A percentile compares a stretch with the other conserved stretches of the same genome.
These are phyloP conservation scores for Centropristis striata DNA, from an alignment of 2,113 vertebrate species.

Conservation along the genomic window DNA sequence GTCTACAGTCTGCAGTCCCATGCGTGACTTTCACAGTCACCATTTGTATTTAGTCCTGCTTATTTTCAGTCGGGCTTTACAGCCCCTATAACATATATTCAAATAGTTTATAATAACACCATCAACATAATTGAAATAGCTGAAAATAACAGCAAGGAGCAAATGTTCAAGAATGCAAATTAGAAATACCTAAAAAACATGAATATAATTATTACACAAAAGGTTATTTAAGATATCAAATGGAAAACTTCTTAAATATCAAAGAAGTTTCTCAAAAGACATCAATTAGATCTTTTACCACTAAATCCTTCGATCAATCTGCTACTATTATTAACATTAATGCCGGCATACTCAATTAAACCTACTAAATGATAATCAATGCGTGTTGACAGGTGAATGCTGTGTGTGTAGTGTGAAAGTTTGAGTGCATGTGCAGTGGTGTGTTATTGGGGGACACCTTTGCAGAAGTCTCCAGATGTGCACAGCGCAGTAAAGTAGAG, in stretches of 20 bases:
- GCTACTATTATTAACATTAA: neutral
- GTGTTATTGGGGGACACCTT: constrained; percentile 85
- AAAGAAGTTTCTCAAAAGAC: no score
- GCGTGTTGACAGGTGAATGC: neutral
- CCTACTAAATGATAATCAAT: no score
- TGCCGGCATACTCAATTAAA: neutral
- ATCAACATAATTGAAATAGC: neutral
- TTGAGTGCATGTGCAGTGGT: neutral
- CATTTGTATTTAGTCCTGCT: neutral
- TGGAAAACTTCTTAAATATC: no score
- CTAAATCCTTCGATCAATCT: no score
- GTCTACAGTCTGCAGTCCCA: neutral
- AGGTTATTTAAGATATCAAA: no score
- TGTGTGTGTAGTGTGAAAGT: neutral
- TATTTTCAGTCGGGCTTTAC: neutral
- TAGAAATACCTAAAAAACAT: neutral
- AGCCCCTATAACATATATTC: no score
- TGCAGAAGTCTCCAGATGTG: constrained; percentile 90
- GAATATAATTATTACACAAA: no score
- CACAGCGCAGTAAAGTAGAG: constrained; percentile 93
- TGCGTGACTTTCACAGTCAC: neutral
- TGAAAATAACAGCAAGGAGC: neutral
- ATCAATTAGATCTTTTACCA: no score
- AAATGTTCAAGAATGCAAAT: constrained; percentile 4
- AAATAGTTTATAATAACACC: no score